Percentiles rank a stretch among this genome's conserved stretches.
These are phyloP conservation scores for Cerastoderma edule DNA, from an alignment of 2,888 invertebrate genomes.

Conservation along the genomic window DNA sequence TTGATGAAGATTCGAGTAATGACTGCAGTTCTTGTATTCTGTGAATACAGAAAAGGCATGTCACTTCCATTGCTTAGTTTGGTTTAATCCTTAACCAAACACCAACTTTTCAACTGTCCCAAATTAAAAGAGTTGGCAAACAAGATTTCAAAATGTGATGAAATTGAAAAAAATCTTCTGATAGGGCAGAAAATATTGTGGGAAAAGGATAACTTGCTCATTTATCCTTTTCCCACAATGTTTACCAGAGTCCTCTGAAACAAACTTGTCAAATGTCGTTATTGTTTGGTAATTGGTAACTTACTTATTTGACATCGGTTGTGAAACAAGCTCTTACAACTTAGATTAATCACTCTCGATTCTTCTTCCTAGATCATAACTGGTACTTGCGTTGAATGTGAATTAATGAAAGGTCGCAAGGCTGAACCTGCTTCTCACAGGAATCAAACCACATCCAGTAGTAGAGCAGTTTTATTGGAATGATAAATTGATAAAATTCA, in stretches of 20 bases:
- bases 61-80: too few species aligned
- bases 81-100: neutral
- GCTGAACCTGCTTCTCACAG: neutral
- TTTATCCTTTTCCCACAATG: too few species aligned
- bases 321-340: too few species aligned
- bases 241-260: too few species aligned
- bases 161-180: neutral
- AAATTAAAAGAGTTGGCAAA: neutral
- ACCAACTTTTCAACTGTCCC: neutral
- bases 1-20: conserved; percentile 21
- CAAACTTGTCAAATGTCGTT: too few species aligned
- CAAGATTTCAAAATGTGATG: neutral
- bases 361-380: too few species aligned
- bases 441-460: neutral
- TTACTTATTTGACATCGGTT: too few species aligned
- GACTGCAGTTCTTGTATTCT: conserved; percentile 26
- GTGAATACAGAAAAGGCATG: neutral
- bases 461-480: neutral
- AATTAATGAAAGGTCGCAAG: too few species aligned
- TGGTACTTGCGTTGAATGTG: neutral
- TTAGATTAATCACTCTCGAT: too few species aligned
- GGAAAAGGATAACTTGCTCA: neutral
- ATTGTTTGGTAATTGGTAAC: too few species aligned
- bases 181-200: neutral
- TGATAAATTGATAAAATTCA: conserved; percentile 1